These are phyloP conservation scores for Seira ritae DNA, from an alignment of 2,888 invertebrate species.

Conservation along the genomic window DNA sequence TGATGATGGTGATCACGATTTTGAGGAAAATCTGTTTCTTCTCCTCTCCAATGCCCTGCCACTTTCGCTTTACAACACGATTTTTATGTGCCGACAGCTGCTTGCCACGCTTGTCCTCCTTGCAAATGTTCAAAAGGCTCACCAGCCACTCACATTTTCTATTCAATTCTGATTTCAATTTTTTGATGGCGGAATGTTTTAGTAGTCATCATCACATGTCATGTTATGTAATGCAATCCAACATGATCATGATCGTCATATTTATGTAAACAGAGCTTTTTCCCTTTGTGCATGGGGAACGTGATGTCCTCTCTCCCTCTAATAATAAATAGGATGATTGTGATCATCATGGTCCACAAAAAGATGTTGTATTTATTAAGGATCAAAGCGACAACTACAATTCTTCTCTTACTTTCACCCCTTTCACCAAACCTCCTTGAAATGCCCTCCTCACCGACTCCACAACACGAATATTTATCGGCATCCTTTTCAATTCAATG, in stretches of 20 bases:
- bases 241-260: not conserved
- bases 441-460: not conserved
- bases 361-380: not conserved
- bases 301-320: not conserved
- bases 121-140: not conserved
- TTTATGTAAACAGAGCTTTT: slow-evolving; percentile 6
- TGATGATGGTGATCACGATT: slow-evolving; percentile 27
- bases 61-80: slow-evolving; percentile 6
- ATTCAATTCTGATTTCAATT: slow-evolving; percentile 18
- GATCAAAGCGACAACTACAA: not conserved
- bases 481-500: too few relatives aligned
- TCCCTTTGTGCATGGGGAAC: not conserved
- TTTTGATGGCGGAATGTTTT: slow-evolving; percentile 11
- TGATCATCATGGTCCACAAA: not conserved
- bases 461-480: not conserved
- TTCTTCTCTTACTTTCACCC: not conserved
- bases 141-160: slow-evolving; percentile 1
- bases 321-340: not conserved
- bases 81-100: slow-evolving; percentile 49
- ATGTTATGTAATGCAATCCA: slow-evolving; percentile 12
- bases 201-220: slow-evolving; percentile 17
- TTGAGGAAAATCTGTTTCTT: slow-evolving; percentile 3
- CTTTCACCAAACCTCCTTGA: not conserved
- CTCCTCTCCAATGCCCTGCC: not conserved
- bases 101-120: slow-evolving; percentile 15